Evolutionary conservation across 1,140 invertebrate genomes (phyloP).

Genomic region (Caenorhabditis inopinata): DNA sequence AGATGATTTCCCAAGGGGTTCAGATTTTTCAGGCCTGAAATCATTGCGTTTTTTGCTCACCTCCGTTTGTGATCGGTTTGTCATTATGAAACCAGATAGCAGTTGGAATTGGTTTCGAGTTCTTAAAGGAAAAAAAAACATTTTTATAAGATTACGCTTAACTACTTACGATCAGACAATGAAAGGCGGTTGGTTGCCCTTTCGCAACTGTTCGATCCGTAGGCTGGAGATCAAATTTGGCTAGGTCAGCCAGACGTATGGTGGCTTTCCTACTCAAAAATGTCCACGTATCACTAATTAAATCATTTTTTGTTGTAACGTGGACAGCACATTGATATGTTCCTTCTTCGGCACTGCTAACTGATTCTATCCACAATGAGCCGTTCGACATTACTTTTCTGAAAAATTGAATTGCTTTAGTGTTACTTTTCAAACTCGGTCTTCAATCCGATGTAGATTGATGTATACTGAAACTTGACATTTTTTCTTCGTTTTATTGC

Average conservation of each 20-base stretch:
- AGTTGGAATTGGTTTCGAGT: conserved; percentile 23
- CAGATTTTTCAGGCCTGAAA: neutral
- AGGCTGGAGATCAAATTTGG: conserved; percentile 43
- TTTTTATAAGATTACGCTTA: neutral
- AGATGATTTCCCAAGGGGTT: neutral
- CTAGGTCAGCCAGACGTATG: conserved; percentile 29
- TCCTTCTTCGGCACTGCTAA: conserved; percentile 40
- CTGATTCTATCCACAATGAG: conserved; percentile 38
- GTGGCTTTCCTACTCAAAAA: conserved; percentile 48
- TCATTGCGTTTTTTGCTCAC: neutral
- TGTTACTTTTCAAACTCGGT: too few relatives aligned
- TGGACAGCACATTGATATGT: conserved; percentile 52
- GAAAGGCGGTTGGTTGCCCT: conserved; percentile 44
- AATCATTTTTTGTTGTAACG: conserved; percentile 41
- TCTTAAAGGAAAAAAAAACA: neutral
- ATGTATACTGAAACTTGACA: neutral
- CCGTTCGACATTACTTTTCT: conserved; percentile 47
- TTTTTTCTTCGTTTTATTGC: neutral
- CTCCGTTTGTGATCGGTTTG: conserved; percentile 29
- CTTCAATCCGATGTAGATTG: too few relatives aligned
- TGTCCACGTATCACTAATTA: conserved; percentile 40
- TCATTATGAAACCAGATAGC: conserved; percentile 37
- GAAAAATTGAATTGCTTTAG: too few relatives aligned
- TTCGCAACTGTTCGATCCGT: conserved; percentile 5
- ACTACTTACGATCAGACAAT: conserved; percentile 39